These are phyloP conservation scores for Empidonax traillii DNA, from an alignment of 2,113 vertebrate genomes.

Conservation along the genomic window DNA sequence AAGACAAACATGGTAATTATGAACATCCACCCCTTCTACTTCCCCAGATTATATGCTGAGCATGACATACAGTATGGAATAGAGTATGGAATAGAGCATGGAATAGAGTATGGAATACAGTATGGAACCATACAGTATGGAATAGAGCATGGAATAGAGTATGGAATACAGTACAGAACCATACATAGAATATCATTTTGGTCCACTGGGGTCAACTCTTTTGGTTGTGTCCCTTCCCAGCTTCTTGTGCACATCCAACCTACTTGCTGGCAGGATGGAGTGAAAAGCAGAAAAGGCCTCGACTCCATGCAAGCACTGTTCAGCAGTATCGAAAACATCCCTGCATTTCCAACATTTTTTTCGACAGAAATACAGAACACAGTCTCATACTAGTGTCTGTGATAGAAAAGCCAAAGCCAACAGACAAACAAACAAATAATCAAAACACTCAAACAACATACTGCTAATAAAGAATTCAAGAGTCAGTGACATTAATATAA, in stretches of 20 bases:
- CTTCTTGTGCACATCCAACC: background rate
- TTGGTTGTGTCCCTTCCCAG: background rate
- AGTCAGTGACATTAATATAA: background rate
- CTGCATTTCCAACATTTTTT: background rate
- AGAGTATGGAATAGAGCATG: background rate
- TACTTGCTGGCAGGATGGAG: background rate
- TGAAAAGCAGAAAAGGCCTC: background rate
- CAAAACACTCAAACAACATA: background rate
- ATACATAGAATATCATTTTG: too few species aligned
- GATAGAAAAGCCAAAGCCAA: background rate
- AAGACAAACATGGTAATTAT: rapidly evolving
- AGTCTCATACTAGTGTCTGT: background rate
- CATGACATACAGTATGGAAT: too few species aligned
- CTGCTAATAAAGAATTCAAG: background rate
- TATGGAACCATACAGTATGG: background rate
- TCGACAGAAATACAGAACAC: background rate
- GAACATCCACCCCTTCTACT: background rate
- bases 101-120: too few species aligned
- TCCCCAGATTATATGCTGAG: background rate
- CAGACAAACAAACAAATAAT: background rate
- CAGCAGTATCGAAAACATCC: background rate
- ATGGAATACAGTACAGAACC: background rate
- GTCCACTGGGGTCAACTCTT: background rate
- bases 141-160: background rate
- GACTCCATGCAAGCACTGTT: background rate